Percentiles rank a stretch among this genome's conserved stretches.
These are phyloP conservation scores for Eubucco bourcierii DNA, from an alignment of 2,113 vertebrate genomes.

Conservation along the genomic window DNA sequence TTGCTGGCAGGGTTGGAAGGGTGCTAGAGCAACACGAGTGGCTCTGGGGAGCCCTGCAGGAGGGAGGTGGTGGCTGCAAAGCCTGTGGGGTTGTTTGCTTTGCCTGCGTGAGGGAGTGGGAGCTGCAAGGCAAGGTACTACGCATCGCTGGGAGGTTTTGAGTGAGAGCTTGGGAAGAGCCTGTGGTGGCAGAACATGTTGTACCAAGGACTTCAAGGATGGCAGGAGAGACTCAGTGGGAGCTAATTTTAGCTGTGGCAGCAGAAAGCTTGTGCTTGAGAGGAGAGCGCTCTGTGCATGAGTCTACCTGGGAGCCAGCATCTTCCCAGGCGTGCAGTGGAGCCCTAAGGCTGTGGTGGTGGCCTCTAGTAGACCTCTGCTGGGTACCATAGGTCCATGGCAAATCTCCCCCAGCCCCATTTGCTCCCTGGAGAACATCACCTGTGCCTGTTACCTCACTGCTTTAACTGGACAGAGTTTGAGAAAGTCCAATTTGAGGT, in stretches of 20 bases:
- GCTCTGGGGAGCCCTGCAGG: neutral
- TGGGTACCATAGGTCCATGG: neutral
- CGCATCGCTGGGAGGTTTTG: neutral
- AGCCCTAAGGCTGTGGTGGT: neutral
- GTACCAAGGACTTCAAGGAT: slow-evolving; percentile 34
- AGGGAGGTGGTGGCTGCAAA: neutral
- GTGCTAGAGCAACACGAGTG: neutral
- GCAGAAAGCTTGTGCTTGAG: neutral
- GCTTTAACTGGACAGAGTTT: neutral
- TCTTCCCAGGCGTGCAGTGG: neutral
- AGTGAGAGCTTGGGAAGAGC: slow-evolving; percentile 38
- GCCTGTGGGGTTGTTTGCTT: neutral
- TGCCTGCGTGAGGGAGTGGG: neutral
- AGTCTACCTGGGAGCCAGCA: neutral
- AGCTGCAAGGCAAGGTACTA: neutral
- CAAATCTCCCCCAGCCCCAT: neutral
- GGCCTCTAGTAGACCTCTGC: neutral
- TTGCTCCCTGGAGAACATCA: neutral
- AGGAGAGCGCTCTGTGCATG: neutral
- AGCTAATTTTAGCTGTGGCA: slow-evolving; percentile 7
- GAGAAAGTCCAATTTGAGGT: neutral
- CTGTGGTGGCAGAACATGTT: slow-evolving; percentile 41
- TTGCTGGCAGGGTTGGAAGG: neutral
- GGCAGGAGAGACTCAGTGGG: slow-evolving; percentile 7
- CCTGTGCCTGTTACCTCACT: neutral